Conservation (phyloP, 1,140 invertebrate species). For the Drosophila bocqueti region DNA sequence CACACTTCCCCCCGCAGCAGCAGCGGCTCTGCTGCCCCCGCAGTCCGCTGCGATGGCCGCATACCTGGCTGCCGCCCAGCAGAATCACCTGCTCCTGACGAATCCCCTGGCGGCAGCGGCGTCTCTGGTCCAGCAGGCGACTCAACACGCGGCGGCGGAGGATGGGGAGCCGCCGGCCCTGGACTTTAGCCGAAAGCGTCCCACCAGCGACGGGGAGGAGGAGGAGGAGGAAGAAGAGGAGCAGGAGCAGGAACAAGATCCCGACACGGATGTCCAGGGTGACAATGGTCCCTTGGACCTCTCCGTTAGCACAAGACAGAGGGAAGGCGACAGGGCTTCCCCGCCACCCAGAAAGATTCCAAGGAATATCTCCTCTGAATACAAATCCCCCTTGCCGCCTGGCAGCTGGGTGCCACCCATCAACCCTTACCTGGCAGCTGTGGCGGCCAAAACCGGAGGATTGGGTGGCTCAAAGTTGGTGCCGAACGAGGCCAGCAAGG, state of each 20-base stretch:
- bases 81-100: conserved; percentile 91
- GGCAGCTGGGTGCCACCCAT: conserved; percentile 92
- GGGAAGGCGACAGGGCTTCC: conserved; percentile 85
- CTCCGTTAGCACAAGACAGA: conserved; percentile 90
- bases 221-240: conserved; percentile 44
- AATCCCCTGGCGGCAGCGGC: conserved; percentile 89
- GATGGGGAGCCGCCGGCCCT: conserved; percentile 87
- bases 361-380: conserved; percentile 86
- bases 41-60: conserved; percentile 92
- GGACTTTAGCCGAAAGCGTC: conserved; percentile 91
- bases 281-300: conserved; percentile 92
- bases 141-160: conserved; percentile 86
- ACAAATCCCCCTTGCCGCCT: conserved; percentile 85
- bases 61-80: conserved; percentile 89
- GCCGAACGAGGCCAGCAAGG: conserved; percentile 92
- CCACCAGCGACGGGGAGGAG: conserved; percentile 52
- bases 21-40: conserved; percentile 88
- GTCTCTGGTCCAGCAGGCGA: conserved; percentile 85
- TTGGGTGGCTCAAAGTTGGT: conserved; percentile 88
- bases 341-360: conserved; percentile 88
- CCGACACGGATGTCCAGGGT: conserved; percentile 68
- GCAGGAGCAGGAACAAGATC: conserved; percentile 31
- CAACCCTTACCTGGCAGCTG: conserved; percentile 93
- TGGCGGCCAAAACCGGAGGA: conserved; percentile 85
- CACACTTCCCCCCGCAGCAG: conserved; percentile 86